Evolutionary conservation across 2,888 invertebrate genomes (phyloP).

Genomic region (Smittia aterrima): DNA sequence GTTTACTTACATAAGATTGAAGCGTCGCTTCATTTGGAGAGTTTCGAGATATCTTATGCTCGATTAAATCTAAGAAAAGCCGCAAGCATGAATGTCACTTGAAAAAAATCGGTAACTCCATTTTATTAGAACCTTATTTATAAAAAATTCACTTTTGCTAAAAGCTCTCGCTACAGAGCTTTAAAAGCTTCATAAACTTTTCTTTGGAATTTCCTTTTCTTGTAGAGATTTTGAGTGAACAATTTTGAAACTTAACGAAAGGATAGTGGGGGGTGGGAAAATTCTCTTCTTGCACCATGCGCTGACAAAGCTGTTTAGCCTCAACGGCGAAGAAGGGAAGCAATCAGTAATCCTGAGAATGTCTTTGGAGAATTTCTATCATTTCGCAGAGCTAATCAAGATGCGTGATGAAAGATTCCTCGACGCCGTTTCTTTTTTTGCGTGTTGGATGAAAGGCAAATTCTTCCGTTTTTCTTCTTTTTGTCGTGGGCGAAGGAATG

Average conservation of each 20-base stretch:
- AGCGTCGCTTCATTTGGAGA: constrained; percentile 3
- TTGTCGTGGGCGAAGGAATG: too few species aligned
- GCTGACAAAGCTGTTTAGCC: not conserved
- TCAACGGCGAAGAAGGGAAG: not conserved
- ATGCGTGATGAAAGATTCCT: constrained; percentile 1
- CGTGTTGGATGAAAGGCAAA: not conserved
- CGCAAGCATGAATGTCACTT: too few species aligned
- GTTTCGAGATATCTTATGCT: not conserved
- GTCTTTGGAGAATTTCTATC: not conserved
- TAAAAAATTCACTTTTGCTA: too few species aligned
- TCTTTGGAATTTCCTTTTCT: not conserved
- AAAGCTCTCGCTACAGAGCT: too few species aligned
- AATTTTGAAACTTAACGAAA: not conserved
- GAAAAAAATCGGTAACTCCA: too few species aligned
- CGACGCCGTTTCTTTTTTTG: not conserved
- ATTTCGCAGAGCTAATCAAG: constrained; percentile 2
- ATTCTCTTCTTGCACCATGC: not conserved
- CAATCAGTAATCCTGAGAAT: not conserved
- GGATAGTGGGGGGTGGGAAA: not conserved
- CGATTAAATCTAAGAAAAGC: too few species aligned
- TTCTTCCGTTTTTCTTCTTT: too few species aligned
- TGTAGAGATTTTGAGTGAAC: not conserved
- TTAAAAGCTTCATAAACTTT: not conserved
- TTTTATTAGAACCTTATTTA: too few species aligned
- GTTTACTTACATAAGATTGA: constrained; percentile 7